Percentiles rank a stretch among this genome's conserved stretches.
Evolutionary conservation across 1,140 invertebrate genomes (phyloP).

Genomic region (Eupristina koningsbergeri): DNA sequence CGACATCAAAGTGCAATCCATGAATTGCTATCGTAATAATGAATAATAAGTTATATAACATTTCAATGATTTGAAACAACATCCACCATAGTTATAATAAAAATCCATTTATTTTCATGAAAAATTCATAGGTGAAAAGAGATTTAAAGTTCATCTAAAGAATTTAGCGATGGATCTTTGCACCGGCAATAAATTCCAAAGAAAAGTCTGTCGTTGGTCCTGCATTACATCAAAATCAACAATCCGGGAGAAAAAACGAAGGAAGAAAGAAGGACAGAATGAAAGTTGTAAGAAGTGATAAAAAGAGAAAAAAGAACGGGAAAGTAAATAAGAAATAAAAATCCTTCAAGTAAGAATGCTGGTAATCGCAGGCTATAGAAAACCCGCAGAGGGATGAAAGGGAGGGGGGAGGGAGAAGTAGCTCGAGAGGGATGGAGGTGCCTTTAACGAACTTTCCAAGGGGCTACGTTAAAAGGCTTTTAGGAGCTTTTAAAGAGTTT

Average conservation of each 20-base stretch:
- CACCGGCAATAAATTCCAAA: constrained; percentile 5
- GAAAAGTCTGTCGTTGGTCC: not conserved
- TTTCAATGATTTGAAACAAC: not conserved
- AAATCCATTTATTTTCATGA: constrained; percentile 22
- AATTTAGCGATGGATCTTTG: not conserved
- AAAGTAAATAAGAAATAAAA: constrained; percentile 39
- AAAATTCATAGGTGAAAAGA: constrained; percentile 17
- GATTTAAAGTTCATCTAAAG: constrained; percentile 8
- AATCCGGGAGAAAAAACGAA: not conserved
- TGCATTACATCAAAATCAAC: not conserved
- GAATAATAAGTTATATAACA: not conserved
- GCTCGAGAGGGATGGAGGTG: constrained; percentile 13
- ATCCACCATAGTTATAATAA: not conserved
- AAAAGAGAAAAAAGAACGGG: not conserved
- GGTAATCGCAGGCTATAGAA: not conserved
- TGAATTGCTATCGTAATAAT: not conserved
- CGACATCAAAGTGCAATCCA: no score
- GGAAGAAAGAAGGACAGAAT: not conserved
- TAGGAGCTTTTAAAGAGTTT: constrained; percentile 65
- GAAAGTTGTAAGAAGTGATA: not conserved
- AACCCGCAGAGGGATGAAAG: not conserved
- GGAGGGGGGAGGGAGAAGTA: not conserved
- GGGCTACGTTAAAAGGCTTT: constrained; percentile 67
- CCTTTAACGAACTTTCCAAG: constrained; percentile 64
- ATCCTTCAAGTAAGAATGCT: constrained; percentile 38